Evolutionary conservation across 1,140 invertebrate species (phyloP).

Genomic region (Hyles euphorbiae): DNA sequence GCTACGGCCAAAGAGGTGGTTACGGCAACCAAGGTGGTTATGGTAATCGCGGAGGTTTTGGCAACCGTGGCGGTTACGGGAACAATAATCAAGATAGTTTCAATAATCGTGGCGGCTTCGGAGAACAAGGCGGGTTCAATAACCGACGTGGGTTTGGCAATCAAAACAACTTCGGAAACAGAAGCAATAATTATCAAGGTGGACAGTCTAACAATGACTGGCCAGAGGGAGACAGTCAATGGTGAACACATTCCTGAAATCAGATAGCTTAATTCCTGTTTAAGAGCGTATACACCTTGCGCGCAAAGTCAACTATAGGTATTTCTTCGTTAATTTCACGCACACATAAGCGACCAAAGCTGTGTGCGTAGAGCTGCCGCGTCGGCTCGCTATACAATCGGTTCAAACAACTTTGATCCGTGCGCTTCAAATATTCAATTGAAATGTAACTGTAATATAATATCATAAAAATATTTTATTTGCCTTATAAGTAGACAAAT

Average conservation of each 20-base stretch:
- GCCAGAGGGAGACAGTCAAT: background rate
- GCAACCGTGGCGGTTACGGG: conserved; percentile 13
- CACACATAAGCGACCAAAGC: too few relatives aligned
- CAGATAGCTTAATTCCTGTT: background rate
- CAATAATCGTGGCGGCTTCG: conserved; percentile 7
- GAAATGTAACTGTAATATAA: too few relatives aligned
- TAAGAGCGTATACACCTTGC: too few relatives aligned
- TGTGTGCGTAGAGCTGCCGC: too few relatives aligned
- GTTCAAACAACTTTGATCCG: too few relatives aligned
- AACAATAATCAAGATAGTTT: conserved; percentile 8
- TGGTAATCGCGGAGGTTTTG: conserved; percentile 20
- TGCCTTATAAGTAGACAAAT: too few relatives aligned
- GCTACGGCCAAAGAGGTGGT: conserved; percentile 15
- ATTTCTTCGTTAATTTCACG: too few relatives aligned
- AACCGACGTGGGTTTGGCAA: conserved; percentile 3
- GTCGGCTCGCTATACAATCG: too few relatives aligned
- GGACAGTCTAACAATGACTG: background rate
- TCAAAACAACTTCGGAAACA: conserved; percentile 6
- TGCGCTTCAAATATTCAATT: too few relatives aligned
- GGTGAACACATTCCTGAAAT: too few relatives aligned
- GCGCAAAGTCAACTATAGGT: too few relatives aligned
- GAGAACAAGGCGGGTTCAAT: conserved; percentile 4
- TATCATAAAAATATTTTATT: too few relatives aligned
- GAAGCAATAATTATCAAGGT: background rate
- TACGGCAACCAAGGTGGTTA: conserved; percentile 19